Evolutionary conservation across 2,888 invertebrate species (phyloP), one percentile per base, ranked within the genome.

Genomic region (Cryptus viduatorius): DNA sequence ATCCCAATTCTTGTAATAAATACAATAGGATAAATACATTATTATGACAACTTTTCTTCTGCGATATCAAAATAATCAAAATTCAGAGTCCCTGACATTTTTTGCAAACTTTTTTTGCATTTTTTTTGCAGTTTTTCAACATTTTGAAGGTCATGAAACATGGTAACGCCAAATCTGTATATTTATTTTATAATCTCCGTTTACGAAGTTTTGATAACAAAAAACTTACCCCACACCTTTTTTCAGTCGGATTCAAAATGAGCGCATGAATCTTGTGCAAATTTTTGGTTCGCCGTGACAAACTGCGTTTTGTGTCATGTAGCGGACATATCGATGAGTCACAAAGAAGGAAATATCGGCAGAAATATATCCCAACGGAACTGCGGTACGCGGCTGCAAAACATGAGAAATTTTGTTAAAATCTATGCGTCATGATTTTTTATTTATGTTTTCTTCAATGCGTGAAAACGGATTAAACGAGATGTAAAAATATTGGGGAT

Each of bases 361-460:
- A 65, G 68, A 73, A 76, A 78, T 31, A 80, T 48, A 73, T 69
- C 81, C 83, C 84, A 81, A 80, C 86, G 82, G 79, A 42, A 85
- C 89, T 86, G 88, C 73, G 81, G 81, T 79, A 72, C 76, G 79
- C 82, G 86, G 82, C 91, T 91, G 89, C 65, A 91, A 89, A 81
- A 78, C 16, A 48, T 37, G 59, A 65, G 46, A 46, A 53, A 61
- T 76, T 83, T 19, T 10, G 31, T 29, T 10, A 29, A 4, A n/a
- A 29, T 59, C 3, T 1, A 29, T 59, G 59, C 50, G 50, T 50
- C 14, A 50, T n/a, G 16, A 10, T n/a, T n/a, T 50, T n/a, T 50
- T n/a, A 24, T 24, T 24, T 24, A 24, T 24, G 1, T 24, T 24
- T 24, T 24, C 24, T 24, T 24, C 24, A 3, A 1, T 24, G 24